A percentile compares a stretch with the other conserved stretches of the same genome.
Conservation (phyloP, 1,140 invertebrate species). For the Orussus abietinus region DNA sequence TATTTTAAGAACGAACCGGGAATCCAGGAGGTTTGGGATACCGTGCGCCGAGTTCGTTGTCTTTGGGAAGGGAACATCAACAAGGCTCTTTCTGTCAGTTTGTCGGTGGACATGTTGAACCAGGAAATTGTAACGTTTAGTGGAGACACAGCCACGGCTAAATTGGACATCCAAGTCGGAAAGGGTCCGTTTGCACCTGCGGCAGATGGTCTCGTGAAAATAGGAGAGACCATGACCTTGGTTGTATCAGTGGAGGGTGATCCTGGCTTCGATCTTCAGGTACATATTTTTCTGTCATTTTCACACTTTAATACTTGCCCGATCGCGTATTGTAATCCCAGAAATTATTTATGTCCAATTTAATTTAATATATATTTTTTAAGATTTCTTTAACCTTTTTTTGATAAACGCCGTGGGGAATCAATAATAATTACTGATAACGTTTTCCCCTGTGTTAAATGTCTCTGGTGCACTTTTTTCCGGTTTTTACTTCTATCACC, state of each 20-base stretch:
- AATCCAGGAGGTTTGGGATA: conserved; percentile 81
- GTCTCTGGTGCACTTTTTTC: too few species aligned
- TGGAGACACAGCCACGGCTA: conserved; percentile 76
- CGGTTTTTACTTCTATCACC: too few species aligned
- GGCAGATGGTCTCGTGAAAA: conserved; percentile 75
- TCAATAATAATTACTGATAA: too few species aligned
- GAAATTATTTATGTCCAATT: too few species aligned
- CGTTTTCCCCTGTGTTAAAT: too few species aligned
- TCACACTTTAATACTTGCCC: too few species aligned
- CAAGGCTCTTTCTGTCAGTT: conserved; percentile 67
- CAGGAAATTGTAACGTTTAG: conserved; percentile 79
- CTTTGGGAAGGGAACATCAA: conserved; percentile 78
- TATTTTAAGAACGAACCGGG: conserved; percentile 65
- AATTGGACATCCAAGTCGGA: conserved; percentile 75
- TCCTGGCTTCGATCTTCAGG: conserved; percentile 72
- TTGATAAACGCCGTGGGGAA: too few species aligned
- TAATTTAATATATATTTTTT: too few species aligned
- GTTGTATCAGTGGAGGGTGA: conserved; percentile 78
- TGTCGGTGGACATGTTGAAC: conserved; percentile 76
- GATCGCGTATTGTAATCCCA: too few species aligned
- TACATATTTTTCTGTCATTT: conserved; percentile 26
- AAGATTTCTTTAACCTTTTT: too few species aligned
- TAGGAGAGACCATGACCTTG: conserved; percentile 78
- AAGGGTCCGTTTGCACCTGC: conserved; percentile 72
- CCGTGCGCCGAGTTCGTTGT: conserved; percentile 71